Evolutionary conservation across 2,797 vertebrate species (phyloP).

Genomic region (Xerus rutilus): DNA sequence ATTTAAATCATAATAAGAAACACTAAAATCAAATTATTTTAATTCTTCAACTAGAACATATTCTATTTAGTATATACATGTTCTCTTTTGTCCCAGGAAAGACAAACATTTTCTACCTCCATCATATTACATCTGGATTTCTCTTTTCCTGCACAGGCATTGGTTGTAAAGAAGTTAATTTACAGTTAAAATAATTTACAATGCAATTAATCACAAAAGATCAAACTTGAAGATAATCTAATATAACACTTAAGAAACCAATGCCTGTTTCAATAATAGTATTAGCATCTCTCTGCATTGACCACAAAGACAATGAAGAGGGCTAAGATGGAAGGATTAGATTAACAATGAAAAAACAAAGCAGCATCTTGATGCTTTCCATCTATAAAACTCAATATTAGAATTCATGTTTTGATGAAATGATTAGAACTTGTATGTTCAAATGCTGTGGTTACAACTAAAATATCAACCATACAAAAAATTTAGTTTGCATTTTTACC

Average conservation of each 20-base stretch:
- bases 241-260: neutral
- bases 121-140: conserved; percentile 50
- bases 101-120: neutral
- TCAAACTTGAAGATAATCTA: conserved; percentile 59
- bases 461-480: conserved; percentile 39
- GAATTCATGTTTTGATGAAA: conserved; percentile 54
- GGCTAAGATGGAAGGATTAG: neutral
- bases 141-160: neutral
- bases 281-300: neutral
- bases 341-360: conserved; percentile 42
- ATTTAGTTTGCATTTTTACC: neutral
- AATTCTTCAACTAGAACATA: conserved; percentile 18
- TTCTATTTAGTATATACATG: neutral
- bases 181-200: conserved; percentile 63
- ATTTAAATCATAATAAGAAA: conserved; percentile 20
- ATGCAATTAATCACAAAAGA: conserved; percentile 22
- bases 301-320: conserved; percentile 26
- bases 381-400: conserved; percentile 46
- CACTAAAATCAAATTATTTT: conserved; percentile 25
- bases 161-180: conserved; percentile 16
- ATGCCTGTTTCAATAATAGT: conserved; percentile 28
- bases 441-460: conserved; percentile 19
- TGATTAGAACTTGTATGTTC: conserved; percentile 12
- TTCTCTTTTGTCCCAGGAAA: conserved; percentile 39
- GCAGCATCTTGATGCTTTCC: neutral